phyloP scores from a whole-genome alignment of 2,888 invertebrate species.

The Tribolium freemani region DNA sequence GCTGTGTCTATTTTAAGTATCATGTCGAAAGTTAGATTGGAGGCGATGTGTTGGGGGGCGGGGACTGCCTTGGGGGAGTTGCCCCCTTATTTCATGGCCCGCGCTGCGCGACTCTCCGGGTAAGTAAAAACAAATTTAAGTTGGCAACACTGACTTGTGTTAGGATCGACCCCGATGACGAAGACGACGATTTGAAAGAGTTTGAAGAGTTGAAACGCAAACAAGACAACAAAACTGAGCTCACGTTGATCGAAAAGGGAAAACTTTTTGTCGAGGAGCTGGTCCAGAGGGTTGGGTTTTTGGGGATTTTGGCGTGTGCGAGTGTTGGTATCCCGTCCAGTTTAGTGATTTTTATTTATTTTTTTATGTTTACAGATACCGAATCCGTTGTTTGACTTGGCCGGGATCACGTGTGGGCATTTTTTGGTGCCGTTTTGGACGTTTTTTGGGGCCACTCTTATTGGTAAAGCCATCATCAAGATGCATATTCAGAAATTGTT shows the following conservation, averaged over 20 bases:
- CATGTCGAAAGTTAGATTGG: slow-evolving; percentile 94
- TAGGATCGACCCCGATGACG: slow-evolving; percentile 70
- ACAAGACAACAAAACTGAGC: slow-evolving; percentile 71
- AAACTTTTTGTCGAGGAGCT: slow-evolving; percentile 90
- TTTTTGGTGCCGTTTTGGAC: slow-evolving; percentile 99
- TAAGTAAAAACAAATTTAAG: slow-evolving; percentile 45
- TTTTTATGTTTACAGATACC: slow-evolving; percentile 79
- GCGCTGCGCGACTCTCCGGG: slow-evolving; percentile 84
- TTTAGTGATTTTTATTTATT: neutral
- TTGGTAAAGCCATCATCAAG: slow-evolving; percentile 97
- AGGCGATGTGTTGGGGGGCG: slow-evolving; percentile 98
- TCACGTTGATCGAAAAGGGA: slow-evolving; percentile 80
- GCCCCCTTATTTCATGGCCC: slow-evolving; percentile 99
- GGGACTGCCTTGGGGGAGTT: slow-evolving; percentile 99
- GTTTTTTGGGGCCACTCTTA: slow-evolving; percentile 98
- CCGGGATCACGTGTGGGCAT: slow-evolving; percentile 98
- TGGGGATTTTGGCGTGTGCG: slow-evolving; percentile 96
- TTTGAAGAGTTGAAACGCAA: slow-evolving; percentile 80
- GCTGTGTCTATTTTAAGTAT: slow-evolving; percentile 90
- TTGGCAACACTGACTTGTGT: neutral
- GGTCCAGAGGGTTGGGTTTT: slow-evolving; percentile 94
- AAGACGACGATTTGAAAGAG: slow-evolving; percentile 79
- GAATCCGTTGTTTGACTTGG: slow-evolving; percentile 99
- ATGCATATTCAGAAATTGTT: slow-evolving; percentile 98
- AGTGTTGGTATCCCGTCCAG: slow-evolving; percentile 74